These are phyloP conservation scores for Hapalemur alaotrensis DNA, from an alignment of 2,797 vertebrate species.

Conservation along the genomic window DNA sequence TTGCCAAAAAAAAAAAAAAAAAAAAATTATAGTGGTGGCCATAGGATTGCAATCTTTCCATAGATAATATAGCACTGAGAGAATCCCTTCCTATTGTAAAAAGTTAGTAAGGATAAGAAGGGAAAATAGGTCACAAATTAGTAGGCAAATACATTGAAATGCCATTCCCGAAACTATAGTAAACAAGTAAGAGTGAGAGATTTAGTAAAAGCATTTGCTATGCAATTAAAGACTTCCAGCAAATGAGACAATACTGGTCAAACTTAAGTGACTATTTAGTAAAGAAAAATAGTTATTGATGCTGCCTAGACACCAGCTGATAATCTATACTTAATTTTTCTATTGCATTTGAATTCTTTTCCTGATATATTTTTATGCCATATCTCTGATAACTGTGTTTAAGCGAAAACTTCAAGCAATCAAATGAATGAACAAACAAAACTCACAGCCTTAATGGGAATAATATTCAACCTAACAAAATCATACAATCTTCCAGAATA, in stretches of 20 bases:
- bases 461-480: not conserved
- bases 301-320: not conserved
- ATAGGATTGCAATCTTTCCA: not conserved
- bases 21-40: not conserved
- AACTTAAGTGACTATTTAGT: not conserved
- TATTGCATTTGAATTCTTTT: not conserved
- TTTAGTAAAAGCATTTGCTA: not conserved
- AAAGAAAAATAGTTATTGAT: constrained; percentile 15
- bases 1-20: not conserved
- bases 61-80: not conserved
- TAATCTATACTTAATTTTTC: not conserved
- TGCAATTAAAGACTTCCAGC: not conserved
- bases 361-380: not conserved
- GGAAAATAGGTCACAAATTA: not conserved
- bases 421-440: not conserved
- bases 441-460: not conserved
- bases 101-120: not conserved
- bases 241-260: not conserved
- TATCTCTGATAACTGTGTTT: not conserved
- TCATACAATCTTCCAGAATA: not conserved
- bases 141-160: not conserved
- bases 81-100: not conserved
- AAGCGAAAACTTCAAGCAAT: not conserved
- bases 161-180: not conserved
- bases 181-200: not conserved